Conservation (phyloP, 2,113 vertebrate genomes). For the Meleagris gallopavo region DNA sequence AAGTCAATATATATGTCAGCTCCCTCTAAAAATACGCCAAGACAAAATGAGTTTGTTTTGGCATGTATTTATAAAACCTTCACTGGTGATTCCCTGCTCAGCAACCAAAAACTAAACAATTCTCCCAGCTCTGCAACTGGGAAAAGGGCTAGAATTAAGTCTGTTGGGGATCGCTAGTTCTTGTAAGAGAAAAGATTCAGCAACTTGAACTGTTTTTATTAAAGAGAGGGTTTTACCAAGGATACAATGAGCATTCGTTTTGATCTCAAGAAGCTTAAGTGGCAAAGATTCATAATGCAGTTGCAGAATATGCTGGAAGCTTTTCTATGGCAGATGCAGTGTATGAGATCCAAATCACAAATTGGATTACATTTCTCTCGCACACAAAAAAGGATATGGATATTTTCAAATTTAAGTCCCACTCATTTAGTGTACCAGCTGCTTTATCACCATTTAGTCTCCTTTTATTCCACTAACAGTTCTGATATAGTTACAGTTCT, state of each 20-base stretch:
- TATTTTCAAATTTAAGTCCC: slow-evolving; percentile 61
- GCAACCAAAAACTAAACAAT: neutral
- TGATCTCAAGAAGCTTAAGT: neutral
- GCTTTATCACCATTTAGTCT: slow-evolving; percentile 52
- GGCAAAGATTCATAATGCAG: neutral
- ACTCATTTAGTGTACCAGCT: slow-evolving; percentile 58
- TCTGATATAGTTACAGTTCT: slow-evolving; percentile 50
- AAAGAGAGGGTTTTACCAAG: neutral
- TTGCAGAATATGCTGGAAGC: slow-evolving; percentile 28
- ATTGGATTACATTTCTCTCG: slow-evolving; percentile 8
- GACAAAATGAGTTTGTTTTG: neutral
- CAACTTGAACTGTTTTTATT: neutral
- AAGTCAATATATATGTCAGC: neutral
- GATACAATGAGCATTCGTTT: neutral
- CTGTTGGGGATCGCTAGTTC: neutral
- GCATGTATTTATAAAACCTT: neutral
- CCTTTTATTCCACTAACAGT: slow-evolving; percentile 41
- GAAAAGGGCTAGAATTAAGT: neutral
- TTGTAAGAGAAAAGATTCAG: neutral
- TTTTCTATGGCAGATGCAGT: slow-evolving; percentile 38
- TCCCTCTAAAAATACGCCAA: neutral
- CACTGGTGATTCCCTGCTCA: neutral
- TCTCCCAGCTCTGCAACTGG: neutral
- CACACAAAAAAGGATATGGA: slow-evolving; percentile 1
- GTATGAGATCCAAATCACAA: slow-evolving; percentile 11